phyloP scores from a whole-genome alignment of 2,113 vertebrate genomes.

The Campylomormyrus tamandua region DNA sequence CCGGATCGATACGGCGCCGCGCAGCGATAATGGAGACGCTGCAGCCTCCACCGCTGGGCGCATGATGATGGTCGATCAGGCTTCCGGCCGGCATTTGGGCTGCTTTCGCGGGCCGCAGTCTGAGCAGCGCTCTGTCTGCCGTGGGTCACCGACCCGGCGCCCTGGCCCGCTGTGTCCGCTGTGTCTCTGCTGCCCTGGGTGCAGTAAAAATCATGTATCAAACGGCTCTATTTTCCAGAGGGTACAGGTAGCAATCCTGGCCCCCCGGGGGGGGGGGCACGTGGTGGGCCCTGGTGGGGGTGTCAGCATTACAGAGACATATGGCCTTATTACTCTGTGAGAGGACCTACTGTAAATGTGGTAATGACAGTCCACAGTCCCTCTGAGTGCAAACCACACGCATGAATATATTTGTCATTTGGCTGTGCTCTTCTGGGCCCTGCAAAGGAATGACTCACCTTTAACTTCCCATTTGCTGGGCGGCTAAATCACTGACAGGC shows the following conservation, averaged over 20 bases:
- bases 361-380: not conserved
- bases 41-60: not conserved
- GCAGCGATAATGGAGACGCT: not conserved
- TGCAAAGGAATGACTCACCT: slow-evolving; percentile 28
- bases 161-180: not conserved
- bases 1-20: slow-evolving; percentile 31
- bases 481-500: slow-evolving; percentile 44
- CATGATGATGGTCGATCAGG: not conserved
- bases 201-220: not conserved
- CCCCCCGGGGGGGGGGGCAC: not conserved
- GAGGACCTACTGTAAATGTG: not conserved
- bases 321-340: not conserved
- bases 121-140: not conserved
- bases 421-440: not conserved
- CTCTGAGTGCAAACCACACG: slow-evolving; percentile 9
- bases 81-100: not conserved
- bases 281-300: not conserved
- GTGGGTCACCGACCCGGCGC: slow-evolving; percentile 2
- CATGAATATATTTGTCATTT: slow-evolving; percentile 1
- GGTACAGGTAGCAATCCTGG: not conserved
- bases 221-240: not conserved
- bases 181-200: slow-evolving; percentile 13
- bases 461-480: slow-evolving; percentile 26
- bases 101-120: not conserved
- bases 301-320: not conserved